Percentiles rank a stretch among this genome's conserved stretches.
Evolutionary conservation across 2,797 vertebrate species (phyloP).

Genomic region (Amniataba percoides): DNA sequence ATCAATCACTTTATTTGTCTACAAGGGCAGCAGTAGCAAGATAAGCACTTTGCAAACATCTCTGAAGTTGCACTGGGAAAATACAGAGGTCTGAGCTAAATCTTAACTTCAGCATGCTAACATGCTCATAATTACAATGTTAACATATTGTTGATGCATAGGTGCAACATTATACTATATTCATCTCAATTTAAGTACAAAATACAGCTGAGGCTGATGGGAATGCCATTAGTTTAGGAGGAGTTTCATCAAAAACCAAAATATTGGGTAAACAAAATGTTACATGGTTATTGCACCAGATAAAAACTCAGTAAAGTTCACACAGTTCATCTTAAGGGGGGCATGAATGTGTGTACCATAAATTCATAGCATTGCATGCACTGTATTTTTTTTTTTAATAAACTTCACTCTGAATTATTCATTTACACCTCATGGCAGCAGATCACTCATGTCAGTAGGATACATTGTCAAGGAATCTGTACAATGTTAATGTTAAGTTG

Average conservation of each 20-base stretch:
- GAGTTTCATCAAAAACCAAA: neutral
- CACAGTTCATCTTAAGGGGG: neutral
- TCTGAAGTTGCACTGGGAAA: no score
- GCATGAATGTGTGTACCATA: neutral
- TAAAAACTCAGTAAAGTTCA: neutral
- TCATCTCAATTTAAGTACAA: neutral
- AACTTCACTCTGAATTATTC: no score
- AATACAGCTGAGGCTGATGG: neutral
- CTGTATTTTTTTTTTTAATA: no score
- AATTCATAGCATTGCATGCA: neutral
- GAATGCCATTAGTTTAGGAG: neutral
- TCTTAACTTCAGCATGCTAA: neutral
- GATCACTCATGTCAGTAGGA: neutral
- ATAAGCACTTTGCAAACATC: neutral
- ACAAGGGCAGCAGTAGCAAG: neutral
- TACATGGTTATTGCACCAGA: neutral
- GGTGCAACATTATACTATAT: neutral
- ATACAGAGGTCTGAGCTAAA: neutral
- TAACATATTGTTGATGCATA: neutral
- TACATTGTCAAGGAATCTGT: neutral
- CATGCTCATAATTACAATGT: neutral
- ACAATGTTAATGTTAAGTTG: neutral
- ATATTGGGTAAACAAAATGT: no score
- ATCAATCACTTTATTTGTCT: neutral
- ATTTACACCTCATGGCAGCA: neutral